Conservation (phyloP, 2,113 vertebrate species). For the Montifringilla adamsi region DNA sequence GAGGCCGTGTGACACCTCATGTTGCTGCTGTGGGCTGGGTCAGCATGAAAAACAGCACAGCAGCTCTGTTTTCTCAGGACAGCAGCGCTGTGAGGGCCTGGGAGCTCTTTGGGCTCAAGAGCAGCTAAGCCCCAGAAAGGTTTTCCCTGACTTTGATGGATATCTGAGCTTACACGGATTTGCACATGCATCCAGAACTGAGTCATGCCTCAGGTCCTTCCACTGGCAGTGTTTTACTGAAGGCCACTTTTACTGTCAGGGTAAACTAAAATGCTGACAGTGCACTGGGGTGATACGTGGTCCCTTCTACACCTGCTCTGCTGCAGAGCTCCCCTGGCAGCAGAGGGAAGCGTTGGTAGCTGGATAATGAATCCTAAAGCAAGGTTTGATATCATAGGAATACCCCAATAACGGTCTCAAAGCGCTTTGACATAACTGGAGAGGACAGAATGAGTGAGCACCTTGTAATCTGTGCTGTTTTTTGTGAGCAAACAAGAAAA, state of each 20-base stretch:
- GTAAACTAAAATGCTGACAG: not conserved
- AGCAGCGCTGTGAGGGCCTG: not conserved
- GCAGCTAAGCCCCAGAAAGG: not conserved
- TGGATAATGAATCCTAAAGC: not conserved
- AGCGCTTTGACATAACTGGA: not conserved
- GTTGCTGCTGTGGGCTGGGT: not conserved
- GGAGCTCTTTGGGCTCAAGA: not conserved
- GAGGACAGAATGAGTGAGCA: not conserved
- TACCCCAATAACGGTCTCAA: not conserved
- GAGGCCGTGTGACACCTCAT: rapidly evolving
- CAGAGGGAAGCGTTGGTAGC: not conserved
- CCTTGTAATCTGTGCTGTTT: not conserved
- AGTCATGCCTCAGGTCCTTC: not conserved
- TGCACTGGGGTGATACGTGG: rapidly evolving
- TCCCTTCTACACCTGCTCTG: not conserved
- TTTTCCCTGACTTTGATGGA: not conserved
- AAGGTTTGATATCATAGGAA: rapidly evolving
- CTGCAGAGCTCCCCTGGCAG: not conserved
- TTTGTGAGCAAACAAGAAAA: not conserved
- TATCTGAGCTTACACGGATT: not conserved
- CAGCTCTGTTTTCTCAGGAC: not conserved
- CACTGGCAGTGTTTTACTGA: not conserved
- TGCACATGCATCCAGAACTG: rapidly evolving
- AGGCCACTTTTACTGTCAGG: not conserved
- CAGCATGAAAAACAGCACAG: not conserved